phyloP scores from a whole-genome alignment of 2,113 vertebrate species.

The Dissostichus mawsoni region DNA sequence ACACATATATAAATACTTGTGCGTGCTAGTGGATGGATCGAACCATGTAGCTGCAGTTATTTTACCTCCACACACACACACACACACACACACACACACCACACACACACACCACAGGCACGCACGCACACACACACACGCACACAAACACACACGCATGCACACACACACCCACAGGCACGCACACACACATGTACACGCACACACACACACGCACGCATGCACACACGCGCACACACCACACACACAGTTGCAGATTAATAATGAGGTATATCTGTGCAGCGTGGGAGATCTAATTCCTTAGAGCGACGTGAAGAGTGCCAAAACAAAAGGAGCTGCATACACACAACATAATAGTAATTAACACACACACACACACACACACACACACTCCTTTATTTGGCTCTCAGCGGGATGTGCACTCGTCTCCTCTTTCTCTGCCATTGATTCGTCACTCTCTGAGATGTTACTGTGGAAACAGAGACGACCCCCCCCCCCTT shows the following conservation, averaged over 20 bases:
- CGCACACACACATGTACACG: too few species aligned
- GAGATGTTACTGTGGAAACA: conserved; percentile 70
- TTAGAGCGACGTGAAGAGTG: conserved; percentile 1
- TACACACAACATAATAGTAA: not conserved
- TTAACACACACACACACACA: conserved; percentile 22
- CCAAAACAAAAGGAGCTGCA: conserved; percentile 15
- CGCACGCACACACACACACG: too few species aligned
- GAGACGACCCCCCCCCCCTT: conserved; percentile 13
- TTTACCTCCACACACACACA: not conserved
- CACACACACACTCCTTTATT: conserved; percentile 33
- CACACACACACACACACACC: too few species aligned
- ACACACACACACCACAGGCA: too few species aligned
- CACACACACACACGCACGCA: too few species aligned
- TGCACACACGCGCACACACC: conserved; percentile 22
- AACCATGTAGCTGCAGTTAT: too few species aligned
- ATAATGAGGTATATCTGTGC: conserved; percentile 5
- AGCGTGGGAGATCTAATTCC: conserved; percentile 2
- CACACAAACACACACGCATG: conserved; percentile 14
- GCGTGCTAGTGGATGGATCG: too few species aligned
- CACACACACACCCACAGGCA: not conserved
- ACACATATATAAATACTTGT: too few species aligned
- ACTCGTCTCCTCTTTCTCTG: conserved; percentile 34
- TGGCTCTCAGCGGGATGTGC: conserved; percentile 38
- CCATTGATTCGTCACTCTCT: conserved; percentile 51
- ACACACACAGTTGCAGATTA: not conserved